phyloP scores from a whole-genome alignment of 2,888 invertebrate species.

The Drosophila yooni region DNA sequence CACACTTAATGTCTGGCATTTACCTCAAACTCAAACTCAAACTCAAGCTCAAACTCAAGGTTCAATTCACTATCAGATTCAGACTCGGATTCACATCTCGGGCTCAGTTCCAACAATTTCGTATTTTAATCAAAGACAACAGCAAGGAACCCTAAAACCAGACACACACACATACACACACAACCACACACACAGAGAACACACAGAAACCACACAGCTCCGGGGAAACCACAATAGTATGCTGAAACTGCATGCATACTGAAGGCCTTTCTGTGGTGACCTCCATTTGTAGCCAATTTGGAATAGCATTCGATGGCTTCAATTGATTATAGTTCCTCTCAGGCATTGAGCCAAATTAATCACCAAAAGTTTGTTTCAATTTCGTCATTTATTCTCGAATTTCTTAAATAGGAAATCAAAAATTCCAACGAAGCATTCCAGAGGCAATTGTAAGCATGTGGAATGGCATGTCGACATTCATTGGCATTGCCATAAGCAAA shows the following conservation, averaged over 20 bases:
- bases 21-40: conserved; percentile 10
- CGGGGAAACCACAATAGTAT: conserved; percentile 30
- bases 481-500: not conserved
- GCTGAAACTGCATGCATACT: conserved; percentile 5
- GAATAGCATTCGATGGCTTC: conserved; percentile 1
- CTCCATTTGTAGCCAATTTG: not conserved
- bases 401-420: not conserved
- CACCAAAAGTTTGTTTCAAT: not conserved
- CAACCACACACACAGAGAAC: not conserved
- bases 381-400: not conserved
- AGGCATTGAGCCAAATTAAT: not conserved
- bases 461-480: not conserved
- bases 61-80: conserved; percentile 7
- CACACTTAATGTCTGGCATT: not conserved
- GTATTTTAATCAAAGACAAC: conserved; percentile 59
- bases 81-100: conserved; percentile 13
- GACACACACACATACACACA: not conserved
- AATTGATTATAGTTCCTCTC: not conserved
- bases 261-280: not conserved
- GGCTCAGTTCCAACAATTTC: conserved; percentile 27
- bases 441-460: not conserved
- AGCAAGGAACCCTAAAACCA: conserved; percentile 16
- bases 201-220: conserved; percentile 2
- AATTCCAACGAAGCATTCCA: not conserved
- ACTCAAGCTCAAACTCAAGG: conserved; percentile 3